phyloP scores from a whole-genome alignment of 2,888 invertebrate species.

The Chymomyza procnemis region DNA sequence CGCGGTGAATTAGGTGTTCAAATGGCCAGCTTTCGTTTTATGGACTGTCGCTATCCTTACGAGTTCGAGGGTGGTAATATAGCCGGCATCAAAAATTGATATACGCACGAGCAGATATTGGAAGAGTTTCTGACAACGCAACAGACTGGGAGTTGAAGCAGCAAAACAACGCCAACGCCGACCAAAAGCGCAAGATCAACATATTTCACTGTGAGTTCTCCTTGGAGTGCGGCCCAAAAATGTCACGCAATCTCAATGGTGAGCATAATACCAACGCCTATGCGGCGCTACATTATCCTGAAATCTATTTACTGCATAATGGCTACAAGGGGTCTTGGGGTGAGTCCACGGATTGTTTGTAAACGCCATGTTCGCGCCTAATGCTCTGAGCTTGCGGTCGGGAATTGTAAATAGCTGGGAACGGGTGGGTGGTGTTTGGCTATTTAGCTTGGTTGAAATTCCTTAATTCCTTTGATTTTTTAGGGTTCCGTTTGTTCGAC shows the following conservation, averaged over 20 bases:
- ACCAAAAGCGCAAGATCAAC: slow-evolving; percentile 84
- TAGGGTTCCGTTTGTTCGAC: slow-evolving; percentile 73
- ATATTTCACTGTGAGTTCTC: slow-evolving; percentile 99
- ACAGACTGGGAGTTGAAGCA: slow-evolving; percentile 76
- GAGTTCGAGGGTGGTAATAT: slow-evolving; percentile 96
- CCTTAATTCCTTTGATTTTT: slow-evolving; percentile 70
- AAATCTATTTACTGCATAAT: slow-evolving; percentile 94
- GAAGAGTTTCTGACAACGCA: slow-evolving; percentile 79
- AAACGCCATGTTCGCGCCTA: slow-evolving; percentile 77
- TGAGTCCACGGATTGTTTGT: slow-evolving; percentile 72
- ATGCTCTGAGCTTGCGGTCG: slow-evolving; percentile 66
- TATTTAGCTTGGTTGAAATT: slow-evolving; percentile 63
- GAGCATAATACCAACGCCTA: slow-evolving; percentile 88
- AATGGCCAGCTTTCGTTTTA: slow-evolving; percentile 86
- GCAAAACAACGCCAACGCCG: slow-evolving; percentile 54
- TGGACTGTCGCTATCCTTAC: slow-evolving; percentile 97
- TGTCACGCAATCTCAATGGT: slow-evolving; percentile 92
- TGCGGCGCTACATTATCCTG: slow-evolving; percentile 92
- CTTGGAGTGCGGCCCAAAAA: slow-evolving; percentile 93
- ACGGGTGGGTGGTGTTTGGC: no score
- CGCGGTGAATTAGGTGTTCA: slow-evolving; percentile 83
- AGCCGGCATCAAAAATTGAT: slow-evolving; percentile 88
- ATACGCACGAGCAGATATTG: slow-evolving; percentile 87
- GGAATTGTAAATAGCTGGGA: slow-evolving; percentile 31
- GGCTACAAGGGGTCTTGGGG: slow-evolving; percentile 86